Percentiles rank a stretch among this genome's conserved stretches.
Evolutionary conservation across 2,113 vertebrate species (phyloP).

Genomic region (Leucosticte australis): DNA sequence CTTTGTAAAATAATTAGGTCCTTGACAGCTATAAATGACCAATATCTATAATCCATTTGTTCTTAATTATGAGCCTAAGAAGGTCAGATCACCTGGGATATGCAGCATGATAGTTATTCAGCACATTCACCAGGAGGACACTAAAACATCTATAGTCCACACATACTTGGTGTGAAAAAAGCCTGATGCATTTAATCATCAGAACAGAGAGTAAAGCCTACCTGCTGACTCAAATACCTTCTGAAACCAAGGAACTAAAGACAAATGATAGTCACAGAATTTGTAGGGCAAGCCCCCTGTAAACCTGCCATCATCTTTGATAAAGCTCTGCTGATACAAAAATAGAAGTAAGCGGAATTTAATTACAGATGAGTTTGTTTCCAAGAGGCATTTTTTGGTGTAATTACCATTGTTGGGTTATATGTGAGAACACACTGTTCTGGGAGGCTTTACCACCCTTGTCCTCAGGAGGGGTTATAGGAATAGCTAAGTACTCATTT

Average conservation of each 20-base stretch:
- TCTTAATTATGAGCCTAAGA: neutral
- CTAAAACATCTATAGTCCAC: neutral
- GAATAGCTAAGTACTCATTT: neutral
- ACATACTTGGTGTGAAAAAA: neutral
- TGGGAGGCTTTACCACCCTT: neutral
- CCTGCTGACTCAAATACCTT: neutral
- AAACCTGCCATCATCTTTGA: neutral
- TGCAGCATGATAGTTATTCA: neutral
- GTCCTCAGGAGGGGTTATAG: neutral
- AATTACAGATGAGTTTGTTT: neutral
- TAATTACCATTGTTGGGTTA: neutral
- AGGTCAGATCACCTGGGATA: neutral
- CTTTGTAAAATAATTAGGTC: neutral
- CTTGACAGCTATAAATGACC: neutral
- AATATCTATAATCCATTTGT: neutral
- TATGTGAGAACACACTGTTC: neutral
- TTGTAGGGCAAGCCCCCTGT: neutral
- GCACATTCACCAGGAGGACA: neutral
- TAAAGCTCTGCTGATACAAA: neutral
- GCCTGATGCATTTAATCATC: neutral
- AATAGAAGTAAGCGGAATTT: neutral
- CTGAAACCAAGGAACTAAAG: neutral
- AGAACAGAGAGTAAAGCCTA: neutral
- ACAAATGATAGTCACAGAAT: neutral
- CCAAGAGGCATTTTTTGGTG: neutral